A percentile compares a stretch with the other conserved stretches of the same genome.
Conservation (phyloP, 1,140 invertebrate genomes). For the Drosophila ambigua region DNA sequence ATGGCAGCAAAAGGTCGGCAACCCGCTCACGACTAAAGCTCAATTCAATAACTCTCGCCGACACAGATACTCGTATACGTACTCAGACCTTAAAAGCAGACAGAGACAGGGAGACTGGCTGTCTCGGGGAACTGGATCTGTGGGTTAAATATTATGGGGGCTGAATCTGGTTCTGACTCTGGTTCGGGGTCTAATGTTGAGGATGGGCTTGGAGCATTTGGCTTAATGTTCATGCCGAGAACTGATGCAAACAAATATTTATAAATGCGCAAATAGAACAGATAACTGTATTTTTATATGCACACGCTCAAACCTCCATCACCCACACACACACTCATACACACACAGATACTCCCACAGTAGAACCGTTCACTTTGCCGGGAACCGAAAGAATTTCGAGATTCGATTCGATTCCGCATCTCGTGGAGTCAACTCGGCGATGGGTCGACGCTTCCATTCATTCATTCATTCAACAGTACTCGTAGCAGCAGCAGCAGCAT, state of each 20-base stretch:
- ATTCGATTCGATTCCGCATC: conserved; percentile 74
- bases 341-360: neutral
- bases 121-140: conserved; percentile 1
- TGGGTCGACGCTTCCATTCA: conserved; percentile 74
- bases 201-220: conserved; percentile 18
- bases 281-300: conserved; percentile 80
- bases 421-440: conserved; percentile 64
- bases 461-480: conserved; percentile 69
- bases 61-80: conserved; percentile 8
- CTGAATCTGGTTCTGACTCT: neutral
- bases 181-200: conserved; percentile 1
- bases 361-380: conserved; percentile 59
- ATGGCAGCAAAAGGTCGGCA: conserved; percentile 63
- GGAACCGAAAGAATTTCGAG: conserved; percentile 49
- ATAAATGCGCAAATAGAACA: conserved; percentile 80
- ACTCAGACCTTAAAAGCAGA: neutral
- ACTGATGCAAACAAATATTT: conserved; percentile 77
- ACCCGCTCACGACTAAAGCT: conserved; percentile 42
- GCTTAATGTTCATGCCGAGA: conserved; percentile 70
- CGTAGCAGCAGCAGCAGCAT: conserved; percentile 40
- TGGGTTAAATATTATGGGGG: neutral
- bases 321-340: conserved; percentile 15
- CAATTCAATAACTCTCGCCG: conserved; percentile 63
- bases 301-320: conserved; percentile 51
- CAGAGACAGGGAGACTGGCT: conserved; percentile 4